These are phyloP conservation scores for Dallia pectoralis DNA, from an alignment of 2,797 vertebrate genomes.

Conservation along the genomic window DNA sequence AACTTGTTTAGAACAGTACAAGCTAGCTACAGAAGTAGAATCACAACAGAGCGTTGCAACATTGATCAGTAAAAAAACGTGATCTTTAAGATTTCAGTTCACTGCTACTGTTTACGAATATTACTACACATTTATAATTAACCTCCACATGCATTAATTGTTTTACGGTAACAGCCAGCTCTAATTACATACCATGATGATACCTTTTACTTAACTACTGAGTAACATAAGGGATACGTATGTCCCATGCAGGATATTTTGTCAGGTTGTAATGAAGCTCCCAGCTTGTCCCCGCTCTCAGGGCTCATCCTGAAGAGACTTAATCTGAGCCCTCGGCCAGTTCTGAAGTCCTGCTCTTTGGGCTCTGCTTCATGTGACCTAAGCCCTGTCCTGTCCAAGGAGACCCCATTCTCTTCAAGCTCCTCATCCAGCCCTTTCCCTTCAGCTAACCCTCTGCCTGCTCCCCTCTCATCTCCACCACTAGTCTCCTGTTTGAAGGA, in stretches of 20 bases:
- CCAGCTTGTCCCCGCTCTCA: conserved; percentile 60
- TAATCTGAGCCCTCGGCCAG: conserved; percentile 20
- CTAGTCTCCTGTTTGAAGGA: conserved; percentile 26
- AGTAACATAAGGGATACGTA: too few relatives aligned
- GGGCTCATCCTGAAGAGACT: conserved; percentile 64
- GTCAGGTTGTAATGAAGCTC: conserved; percentile 57
- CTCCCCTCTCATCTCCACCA: neutral
- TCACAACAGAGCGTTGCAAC: too few relatives aligned
- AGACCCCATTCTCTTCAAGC: conserved; percentile 34
- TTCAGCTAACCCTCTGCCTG: conserved; percentile 18
- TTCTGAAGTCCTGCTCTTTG: conserved; percentile 48
- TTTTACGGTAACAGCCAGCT: neutral
- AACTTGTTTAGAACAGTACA: neutral
- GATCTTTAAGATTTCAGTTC: neutral
- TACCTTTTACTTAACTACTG: too few relatives aligned
- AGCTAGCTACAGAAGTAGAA: neutral
- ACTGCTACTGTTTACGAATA: neutral
- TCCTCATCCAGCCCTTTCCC: conserved; percentile 47
- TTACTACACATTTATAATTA: neutral
- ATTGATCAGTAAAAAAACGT: too few relatives aligned
- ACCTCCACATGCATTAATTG: neutral
- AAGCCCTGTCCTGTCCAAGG: conserved; percentile 50
- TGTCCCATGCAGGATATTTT: conserved; percentile 65
- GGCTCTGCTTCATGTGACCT: conserved; percentile 40
- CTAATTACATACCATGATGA: too few relatives aligned